phyloP scores from a whole-genome alignment of 2,797 vertebrate genomes.

The Tarsius wallacei region DNA sequence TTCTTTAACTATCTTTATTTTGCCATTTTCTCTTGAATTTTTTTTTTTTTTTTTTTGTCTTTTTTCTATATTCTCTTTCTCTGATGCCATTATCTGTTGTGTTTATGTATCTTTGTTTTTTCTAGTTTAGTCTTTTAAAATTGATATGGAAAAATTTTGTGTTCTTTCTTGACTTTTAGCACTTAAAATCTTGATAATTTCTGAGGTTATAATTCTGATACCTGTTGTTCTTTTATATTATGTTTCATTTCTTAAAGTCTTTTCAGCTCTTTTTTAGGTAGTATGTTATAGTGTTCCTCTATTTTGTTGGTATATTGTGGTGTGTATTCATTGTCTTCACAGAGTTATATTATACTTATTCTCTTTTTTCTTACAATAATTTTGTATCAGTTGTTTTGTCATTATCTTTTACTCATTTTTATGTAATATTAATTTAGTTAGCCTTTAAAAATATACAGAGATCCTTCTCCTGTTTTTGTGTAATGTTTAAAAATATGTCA shows the following conservation, averaged over 20 bases:
- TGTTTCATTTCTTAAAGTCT: slow-evolving; percentile 26
- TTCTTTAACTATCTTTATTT: slow-evolving; percentile 14
- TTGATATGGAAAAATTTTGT: slow-evolving; percentile 7
- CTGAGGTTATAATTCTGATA: not conserved
- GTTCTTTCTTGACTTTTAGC: not conserved
- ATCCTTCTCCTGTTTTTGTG: not conserved
- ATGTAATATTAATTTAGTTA: not conserved
- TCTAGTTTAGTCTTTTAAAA: slow-evolving; percentile 9
- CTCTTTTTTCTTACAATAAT: not conserved
- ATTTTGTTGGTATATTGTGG: not conserved
- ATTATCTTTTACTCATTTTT: slow-evolving; percentile 43
- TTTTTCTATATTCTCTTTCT: not conserved
- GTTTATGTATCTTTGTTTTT: slow-evolving; percentile 60
- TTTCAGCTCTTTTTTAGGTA: slow-evolving; percentile 47
- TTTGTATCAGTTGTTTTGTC: not conserved
- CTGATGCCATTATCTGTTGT: not conserved
- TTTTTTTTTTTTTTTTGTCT: not conserved
- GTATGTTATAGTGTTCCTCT: not conserved
- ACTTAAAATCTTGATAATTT: not conserved
- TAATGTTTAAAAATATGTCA: not conserved
- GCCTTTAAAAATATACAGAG: not conserved
- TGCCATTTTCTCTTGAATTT: slow-evolving; percentile 20
- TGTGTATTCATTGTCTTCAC: not conserved
- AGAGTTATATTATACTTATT: not conserved
- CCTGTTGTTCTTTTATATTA: not conserved